Conservation (phyloP, 2,113 vertebrate species). For the Sceloporus tristichus region DNA sequence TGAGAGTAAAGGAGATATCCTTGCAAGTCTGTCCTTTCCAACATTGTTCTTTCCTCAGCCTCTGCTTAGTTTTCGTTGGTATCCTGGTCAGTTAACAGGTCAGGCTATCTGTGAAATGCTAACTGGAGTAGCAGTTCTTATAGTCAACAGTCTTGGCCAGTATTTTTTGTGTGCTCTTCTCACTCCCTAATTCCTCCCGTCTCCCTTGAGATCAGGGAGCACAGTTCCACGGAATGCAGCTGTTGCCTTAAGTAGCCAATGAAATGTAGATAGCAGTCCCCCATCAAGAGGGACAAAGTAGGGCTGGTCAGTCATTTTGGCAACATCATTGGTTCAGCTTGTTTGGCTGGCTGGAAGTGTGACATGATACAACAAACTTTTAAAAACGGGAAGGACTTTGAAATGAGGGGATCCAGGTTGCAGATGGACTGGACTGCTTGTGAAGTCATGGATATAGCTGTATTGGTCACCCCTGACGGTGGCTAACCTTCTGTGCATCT, state of each 20-base stretch:
- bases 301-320: constrained; percentile 25
- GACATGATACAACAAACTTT: neutral
- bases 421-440: constrained; percentile 17
- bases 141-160: constrained; percentile 42
- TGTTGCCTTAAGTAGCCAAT: constrained; percentile 14
- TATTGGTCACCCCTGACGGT: too few relatives aligned
- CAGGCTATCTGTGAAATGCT: constrained; percentile 46
- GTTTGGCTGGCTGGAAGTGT: neutral
- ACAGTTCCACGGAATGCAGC: constrained; percentile 20
- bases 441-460: neutral
- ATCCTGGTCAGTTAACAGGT: constrained; percentile 52
- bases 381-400: constrained; percentile 14
- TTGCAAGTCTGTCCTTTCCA: constrained; percentile 43
- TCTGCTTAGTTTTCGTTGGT: constrained; percentile 45
- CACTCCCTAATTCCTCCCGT: neutral
- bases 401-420: constrained; percentile 45
- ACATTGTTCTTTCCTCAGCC: constrained; percentile 30
- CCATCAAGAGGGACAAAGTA: neutral
- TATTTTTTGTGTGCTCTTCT: constrained; percentile 29
- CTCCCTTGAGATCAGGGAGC: constrained; percentile 33
- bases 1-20: constrained; percentile 52
- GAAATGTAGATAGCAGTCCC: constrained; percentile 28
- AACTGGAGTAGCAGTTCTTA: constrained; percentile 47
- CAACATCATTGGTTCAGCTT: constrained; percentile 19
- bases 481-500: too few relatives aligned